Conservation (phyloP, 2,797 vertebrate species). For the Fistularia tabacaria region DNA sequence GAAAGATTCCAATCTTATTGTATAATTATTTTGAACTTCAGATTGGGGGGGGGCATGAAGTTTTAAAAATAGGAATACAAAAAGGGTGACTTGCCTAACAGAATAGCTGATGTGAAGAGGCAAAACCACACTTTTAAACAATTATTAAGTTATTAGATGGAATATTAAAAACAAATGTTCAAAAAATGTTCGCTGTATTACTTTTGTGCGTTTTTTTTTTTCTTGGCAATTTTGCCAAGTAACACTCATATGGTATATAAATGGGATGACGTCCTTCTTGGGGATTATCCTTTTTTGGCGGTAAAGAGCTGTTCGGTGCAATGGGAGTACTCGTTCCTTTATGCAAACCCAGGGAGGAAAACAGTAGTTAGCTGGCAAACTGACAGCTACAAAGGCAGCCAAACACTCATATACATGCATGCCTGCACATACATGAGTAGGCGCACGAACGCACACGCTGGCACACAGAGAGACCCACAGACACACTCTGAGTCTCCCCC, state of each 20-base stretch:
- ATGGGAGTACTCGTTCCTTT: conserved; percentile 54
- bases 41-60: too few relatives aligned
- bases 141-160: too few relatives aligned
- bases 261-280: conserved; percentile 11
- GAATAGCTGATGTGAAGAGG: too few relatives aligned
- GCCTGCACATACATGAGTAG: not conserved
- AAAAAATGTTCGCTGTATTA: too few relatives aligned
- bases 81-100: too few relatives aligned
- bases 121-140: too few relatives aligned
- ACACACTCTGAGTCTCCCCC: conserved; percentile 14
- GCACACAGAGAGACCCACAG: not conserved
- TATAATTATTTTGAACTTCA: too few relatives aligned
- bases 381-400: conserved; percentile 62
- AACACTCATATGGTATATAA: not conserved
- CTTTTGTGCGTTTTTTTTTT: not conserved
- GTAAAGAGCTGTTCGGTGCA: conserved; percentile 32
- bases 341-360: conserved; percentile 42
- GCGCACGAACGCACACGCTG: not conserved
- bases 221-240: conserved; percentile 11
- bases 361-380: conserved; percentile 59
- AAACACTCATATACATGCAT: conserved; percentile 56
- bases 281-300: conserved; percentile 13
- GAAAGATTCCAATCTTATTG: too few relatives aligned
- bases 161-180: too few relatives aligned
- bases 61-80: too few relatives aligned